These are phyloP conservation scores for Trachelus troglodyta DNA, from an alignment of 2,888 invertebrate species.

Conservation along the genomic window DNA sequence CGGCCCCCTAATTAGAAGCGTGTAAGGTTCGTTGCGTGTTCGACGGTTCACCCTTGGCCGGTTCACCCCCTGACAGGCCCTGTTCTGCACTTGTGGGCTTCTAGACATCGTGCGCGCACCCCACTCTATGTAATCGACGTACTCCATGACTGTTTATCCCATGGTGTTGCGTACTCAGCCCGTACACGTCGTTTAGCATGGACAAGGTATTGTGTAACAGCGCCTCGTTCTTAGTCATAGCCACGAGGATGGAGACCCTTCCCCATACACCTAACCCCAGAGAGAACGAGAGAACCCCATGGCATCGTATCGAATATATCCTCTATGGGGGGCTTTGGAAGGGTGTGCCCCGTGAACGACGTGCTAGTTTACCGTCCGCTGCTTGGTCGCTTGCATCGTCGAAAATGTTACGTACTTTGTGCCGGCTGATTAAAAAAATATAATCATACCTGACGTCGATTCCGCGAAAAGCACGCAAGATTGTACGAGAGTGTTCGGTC, in stretches of 20 bases:
- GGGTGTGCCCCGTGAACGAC: constrained; percentile 20
- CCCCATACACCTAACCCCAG: background rate
- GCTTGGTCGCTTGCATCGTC: constrained; percentile 22
- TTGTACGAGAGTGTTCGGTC: background rate
- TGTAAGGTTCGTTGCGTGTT: background rate
- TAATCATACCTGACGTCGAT: background rate
- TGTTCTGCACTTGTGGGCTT: background rate
- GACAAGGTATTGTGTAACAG: constrained; percentile 40
- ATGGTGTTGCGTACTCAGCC: background rate
- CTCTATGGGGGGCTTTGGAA: constrained; percentile 30
- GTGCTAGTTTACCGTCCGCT: constrained; percentile 25
- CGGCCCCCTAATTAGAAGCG: background rate
- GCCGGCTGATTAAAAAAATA: background rate
- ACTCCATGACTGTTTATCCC: background rate
- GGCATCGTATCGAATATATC: constrained; percentile 48
- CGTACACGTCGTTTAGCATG: constrained; percentile 25
- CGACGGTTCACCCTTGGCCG: background rate
- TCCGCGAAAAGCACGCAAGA: background rate
- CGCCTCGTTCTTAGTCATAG: constrained; percentile 52
- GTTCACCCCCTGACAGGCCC: background rate
- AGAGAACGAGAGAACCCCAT: constrained; percentile 44
- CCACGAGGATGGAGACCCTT: background rate
- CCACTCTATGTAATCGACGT: background rate
- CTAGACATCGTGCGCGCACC: background rate
- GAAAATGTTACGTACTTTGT: background rate